Base-by-base conservation (phyloP, 2,797 vertebrate species). In the Spinus olivaceus region DNA sequence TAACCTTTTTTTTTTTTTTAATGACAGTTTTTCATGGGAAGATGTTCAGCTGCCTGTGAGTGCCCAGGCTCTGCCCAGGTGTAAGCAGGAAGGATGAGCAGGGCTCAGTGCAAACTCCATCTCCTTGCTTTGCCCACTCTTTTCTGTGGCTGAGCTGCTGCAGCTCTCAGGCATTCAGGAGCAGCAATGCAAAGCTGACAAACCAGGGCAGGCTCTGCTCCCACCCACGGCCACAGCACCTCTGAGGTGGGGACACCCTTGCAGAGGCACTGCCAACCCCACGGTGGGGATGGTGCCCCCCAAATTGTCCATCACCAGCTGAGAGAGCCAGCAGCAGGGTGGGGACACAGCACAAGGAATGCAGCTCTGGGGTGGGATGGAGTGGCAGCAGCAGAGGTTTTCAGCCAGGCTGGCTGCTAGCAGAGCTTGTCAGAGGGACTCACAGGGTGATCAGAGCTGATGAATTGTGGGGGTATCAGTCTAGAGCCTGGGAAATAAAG, bases 21-120 rank as follows among this genome's bases (percentile, higher is more conserved):
- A 73, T 85, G 71, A 61, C 50, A 56, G 46, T 33, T 85, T 79
- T 92, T 85, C 64, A 80, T 72, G 78, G 81, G 94, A 94, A 85
- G 91, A 87, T 65, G 51, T 92, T 93, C 9, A 1, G 32, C 60
- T 77, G 78, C 30, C 54, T 89, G 17, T 20, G 28, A 70, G 37
- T 19, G 44, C 46, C 83, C 19, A 56, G 39, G 23, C 87, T 80
- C 49, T 82, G 46, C 39, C 39, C 39, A 33, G 50, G 19, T 30
- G 70, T 69, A 69, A 50, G 9, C 23, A 76, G 32, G 20, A 74
- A 14, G 6, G 20, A 54, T 42, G 17, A 92, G 21, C 73, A 74
- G 30, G 6, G 9, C 54, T n/a, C 20, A 21, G 54, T 47, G 21
- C 50, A 70, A 51, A 44, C n/a, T 33, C 73, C 23, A 9, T 50